Percentiles rank a stretch among this genome's conserved stretches.
Conservation (phyloP, 2,113 vertebrate genomes). For the Cepphus grylle region DNA sequence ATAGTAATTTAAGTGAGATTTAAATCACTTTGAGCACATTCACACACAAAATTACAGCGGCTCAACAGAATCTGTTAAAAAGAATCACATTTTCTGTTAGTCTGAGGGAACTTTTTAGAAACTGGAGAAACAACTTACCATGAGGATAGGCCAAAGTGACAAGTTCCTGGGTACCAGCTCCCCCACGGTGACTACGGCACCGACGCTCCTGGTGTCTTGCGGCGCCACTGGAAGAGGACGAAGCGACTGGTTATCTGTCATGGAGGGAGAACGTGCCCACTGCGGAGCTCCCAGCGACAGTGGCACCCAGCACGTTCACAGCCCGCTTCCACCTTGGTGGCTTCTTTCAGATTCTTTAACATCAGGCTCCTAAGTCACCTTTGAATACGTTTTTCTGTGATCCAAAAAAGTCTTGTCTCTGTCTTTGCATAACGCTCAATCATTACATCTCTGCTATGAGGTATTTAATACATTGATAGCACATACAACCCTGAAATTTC, state of each 20-base stretch:
- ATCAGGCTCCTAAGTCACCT: neutral
- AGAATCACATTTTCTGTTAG: accelerated
- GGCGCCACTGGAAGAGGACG: neutral
- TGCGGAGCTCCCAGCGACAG: accelerated
- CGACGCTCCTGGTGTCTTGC: accelerated
- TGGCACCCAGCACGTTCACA: accelerated
- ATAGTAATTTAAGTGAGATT: neutral
- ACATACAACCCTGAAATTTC: neutral
- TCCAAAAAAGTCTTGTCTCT: neutral
- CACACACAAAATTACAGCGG: neutral
- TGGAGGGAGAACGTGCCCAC: accelerated
- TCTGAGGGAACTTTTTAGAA: neutral
- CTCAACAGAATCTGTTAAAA: neutral
- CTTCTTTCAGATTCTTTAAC: neutral
- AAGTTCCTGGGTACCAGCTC: neutral
- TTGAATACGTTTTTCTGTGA: accelerated
- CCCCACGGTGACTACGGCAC: accelerated
- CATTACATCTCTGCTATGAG: accelerated
- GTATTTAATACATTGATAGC: neutral
- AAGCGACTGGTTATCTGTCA: accelerated
- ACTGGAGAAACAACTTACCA: neutral
- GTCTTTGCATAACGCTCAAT: neutral
- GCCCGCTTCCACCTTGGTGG: neutral
- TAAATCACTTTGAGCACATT: neutral
- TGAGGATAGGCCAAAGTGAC: neutral